These are phyloP conservation scores for Cichladusa arquata DNA, from an alignment of 2,113 vertebrate genomes.

Conservation along the genomic window DNA sequence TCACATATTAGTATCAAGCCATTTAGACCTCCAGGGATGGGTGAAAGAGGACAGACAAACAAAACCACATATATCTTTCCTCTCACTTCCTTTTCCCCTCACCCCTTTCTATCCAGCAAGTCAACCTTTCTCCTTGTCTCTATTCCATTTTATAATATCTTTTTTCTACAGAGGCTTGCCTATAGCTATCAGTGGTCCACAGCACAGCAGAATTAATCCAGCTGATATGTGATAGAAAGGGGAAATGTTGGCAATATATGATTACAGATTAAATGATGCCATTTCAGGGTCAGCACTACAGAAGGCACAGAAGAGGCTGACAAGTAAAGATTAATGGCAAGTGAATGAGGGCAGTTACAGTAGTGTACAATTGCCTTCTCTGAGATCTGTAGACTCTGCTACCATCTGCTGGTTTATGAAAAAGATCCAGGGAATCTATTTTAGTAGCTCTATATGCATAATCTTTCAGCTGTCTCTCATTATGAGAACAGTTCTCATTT, in stretches of 20 bases:
- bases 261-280: slow-evolving; percentile 65
- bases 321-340: slow-evolving; percentile 43
- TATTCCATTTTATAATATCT: background rate
- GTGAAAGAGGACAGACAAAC: background rate
- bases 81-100: background rate
- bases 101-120: background rate
- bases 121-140: background rate
- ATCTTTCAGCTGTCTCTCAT: slow-evolving; percentile 43
- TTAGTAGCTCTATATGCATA: slow-evolving; percentile 13
- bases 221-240: slow-evolving; percentile 29
- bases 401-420: slow-evolving; percentile 73
- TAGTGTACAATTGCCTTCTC: background rate
- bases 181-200: background rate
- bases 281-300: slow-evolving; percentile 58
- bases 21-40: background rate
- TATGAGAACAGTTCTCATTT: background rate
- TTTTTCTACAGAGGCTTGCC: background rate
- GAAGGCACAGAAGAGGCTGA: slow-evolving; percentile 38
- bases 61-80: background rate
- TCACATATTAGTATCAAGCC: background rate
- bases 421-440: slow-evolving; percentile 37
- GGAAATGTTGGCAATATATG: slow-evolving; percentile 36
- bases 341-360: background rate
- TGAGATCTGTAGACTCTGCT: slow-evolving; percentile 62
- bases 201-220: slow-evolving; percentile 10